Evolutionary conservation across 1,140 invertebrate species (phyloP).

Genomic region (Drosophila serrata): DNA sequence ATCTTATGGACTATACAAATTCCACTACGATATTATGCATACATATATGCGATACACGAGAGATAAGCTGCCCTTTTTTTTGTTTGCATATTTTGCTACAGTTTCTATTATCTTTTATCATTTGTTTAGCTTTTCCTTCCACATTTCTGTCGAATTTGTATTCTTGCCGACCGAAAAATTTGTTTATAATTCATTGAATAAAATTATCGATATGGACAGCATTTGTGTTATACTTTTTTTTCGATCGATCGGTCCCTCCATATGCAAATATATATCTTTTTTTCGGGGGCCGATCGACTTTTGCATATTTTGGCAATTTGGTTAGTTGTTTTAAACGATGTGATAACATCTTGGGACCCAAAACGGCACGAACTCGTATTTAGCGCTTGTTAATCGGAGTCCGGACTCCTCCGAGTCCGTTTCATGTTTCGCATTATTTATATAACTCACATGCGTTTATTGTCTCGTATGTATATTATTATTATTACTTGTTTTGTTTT

Average conservation of each 20-base stretch:
- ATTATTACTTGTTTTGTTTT: conserved; percentile 20
- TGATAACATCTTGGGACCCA: conserved; percentile 69
- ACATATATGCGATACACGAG: conserved; percentile 39
- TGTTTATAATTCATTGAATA: conserved; percentile 53
- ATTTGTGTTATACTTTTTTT: conserved; percentile 48
- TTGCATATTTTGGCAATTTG: conserved; percentile 78
- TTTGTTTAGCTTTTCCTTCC: conserved; percentile 32
- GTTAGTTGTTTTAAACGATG: conserved; percentile 84
- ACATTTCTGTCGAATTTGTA: conserved; percentile 20
- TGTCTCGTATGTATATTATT: conserved; percentile 26
- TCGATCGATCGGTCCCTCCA: conserved; percentile 9
- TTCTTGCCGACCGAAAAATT: conserved; percentile 53
- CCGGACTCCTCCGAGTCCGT: conserved; percentile 15
- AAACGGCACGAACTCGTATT: conserved; percentile 70
- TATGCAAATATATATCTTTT: conserved; percentile 30
- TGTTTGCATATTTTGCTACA: conserved; percentile 77
- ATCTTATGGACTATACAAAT: conserved; percentile 72
- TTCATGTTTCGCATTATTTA: conserved; percentile 33
- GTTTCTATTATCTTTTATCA: conserved; percentile 47
- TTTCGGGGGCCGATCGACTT: conserved; percentile 43
- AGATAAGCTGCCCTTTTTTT: conserved; percentile 51
- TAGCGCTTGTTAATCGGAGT: conserved; percentile 61
- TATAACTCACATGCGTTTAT: conserved; percentile 41
- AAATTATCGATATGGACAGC: conserved; percentile 34
- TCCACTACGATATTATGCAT: conserved; percentile 78